A percentile compares a stretch with the other conserved stretches of the same genome.
Evolutionary conservation across 1,140 invertebrate species (phyloP).

Genomic region (Tetragonula clypearis): DNA sequence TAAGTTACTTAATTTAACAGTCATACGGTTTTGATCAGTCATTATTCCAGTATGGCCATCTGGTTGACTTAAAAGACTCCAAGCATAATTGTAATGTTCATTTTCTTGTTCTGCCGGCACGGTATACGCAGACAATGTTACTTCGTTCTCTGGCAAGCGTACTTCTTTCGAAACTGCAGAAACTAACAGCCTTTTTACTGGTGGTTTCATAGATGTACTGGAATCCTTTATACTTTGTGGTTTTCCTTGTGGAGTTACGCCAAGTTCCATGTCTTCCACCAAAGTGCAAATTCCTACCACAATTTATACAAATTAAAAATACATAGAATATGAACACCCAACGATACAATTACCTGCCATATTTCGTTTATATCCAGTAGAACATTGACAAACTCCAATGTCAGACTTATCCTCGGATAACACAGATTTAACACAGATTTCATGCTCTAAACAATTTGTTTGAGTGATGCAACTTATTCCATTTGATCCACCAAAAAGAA

Average conservation of each 20-base stretch:
- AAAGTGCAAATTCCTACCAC: constrained; percentile 65
- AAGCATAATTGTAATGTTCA: constrained; percentile 93
- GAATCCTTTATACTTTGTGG: constrained; percentile 68
- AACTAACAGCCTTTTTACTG: constrained; percentile 87
- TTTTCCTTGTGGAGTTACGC: constrained; percentile 73
- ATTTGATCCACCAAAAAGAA: constrained; percentile 73
- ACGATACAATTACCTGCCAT: constrained; percentile 73
- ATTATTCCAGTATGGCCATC: constrained; percentile 90
- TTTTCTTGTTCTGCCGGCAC: constrained; percentile 88
- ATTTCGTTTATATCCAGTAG: constrained; percentile 83
- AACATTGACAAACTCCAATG: constrained; percentile 87
- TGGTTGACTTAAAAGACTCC: constrained; percentile 92
- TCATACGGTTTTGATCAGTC: constrained; percentile 92
- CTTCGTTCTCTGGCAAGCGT: constrained; percentile 81
- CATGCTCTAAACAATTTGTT: constrained; percentile 84
- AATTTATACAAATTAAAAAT: constrained; percentile 56
- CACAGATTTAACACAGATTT: constrained; percentile 84
- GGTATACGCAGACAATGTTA: constrained; percentile 89
- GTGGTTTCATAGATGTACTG: constrained; percentile 75
- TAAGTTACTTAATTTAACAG: constrained; percentile 89
- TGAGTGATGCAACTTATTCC: constrained; percentile 76
- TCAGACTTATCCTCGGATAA: constrained; percentile 79
- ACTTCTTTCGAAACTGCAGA: constrained; percentile 89
- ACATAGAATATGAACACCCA: constrained; percentile 11
- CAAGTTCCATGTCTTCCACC: constrained; percentile 62